Base-by-base conservation (phyloP, 2,797 vertebrate species). In the Phoxinus dragarum region DNA sequence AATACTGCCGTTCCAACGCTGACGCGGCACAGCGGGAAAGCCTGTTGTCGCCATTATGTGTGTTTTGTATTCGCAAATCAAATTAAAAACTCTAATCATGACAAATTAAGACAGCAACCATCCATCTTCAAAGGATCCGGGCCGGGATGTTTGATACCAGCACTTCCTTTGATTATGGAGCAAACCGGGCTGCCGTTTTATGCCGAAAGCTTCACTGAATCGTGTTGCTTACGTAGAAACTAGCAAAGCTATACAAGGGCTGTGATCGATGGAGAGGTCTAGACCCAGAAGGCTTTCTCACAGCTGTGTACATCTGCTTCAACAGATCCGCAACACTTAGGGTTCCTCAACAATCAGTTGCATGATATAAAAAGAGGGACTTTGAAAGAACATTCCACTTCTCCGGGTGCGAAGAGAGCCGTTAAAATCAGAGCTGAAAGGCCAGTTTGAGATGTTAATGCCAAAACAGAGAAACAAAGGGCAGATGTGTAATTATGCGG, bases 371-470 rank as follows among this genome's bases (percentile, higher is more conserved):
- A 92, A 84, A 77, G 89, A 89, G 71, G 84, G 91, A 90, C 89
- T 67, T 88, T 86, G 82, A 86, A 89, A 89, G 88, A 86, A 84
- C 88, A 88, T 90, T 92, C 93, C 56, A 87, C 90, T 88, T 89
- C 80, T 89, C 77, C 86, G 69, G 80, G 31, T 47, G 73, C 83
- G 66, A 85, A 75, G 78, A 87, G 89, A 80, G 91, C 91, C 89
- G 81, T 85, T 85, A 75, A 86, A 88, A 88, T 79, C 52, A 52
- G 88, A 73, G 34, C 31, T 91, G 92, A 93, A 94, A 93, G 91
- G 92, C 93, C 93, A 94, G 94, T 95, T 95, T 94, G 92, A 94
- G 94, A 95, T 95, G 92, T 92, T 92, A 95, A 95, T 94, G 92
- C 88, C 85, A 84, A 44, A 86, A 82, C 79, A 76, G 64, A 89